Evolutionary conservation across 1,140 invertebrate species (phyloP).

Genomic region (Diprion similis): DNA sequence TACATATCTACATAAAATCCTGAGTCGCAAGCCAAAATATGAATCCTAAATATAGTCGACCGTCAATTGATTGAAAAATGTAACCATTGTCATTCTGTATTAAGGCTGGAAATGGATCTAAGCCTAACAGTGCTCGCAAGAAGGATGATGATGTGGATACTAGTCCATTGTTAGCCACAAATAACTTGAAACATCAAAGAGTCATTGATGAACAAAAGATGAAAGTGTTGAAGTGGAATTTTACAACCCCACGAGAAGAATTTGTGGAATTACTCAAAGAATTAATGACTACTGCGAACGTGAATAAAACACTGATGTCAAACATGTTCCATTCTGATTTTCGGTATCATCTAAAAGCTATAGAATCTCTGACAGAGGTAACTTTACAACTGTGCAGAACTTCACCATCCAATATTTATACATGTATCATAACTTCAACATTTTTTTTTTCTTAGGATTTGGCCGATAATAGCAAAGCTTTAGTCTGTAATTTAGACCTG

Average conservation of each 20-base stretch:
- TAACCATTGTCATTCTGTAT: background rate
- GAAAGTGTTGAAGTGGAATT: slow-evolving; percentile 96
- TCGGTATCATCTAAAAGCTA: slow-evolving; percentile 94
- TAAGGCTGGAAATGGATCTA: slow-evolving; percentile 29
- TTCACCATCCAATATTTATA: slow-evolving; percentile 13
- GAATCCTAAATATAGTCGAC: slow-evolving; percentile 47
- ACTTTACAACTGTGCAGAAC: slow-evolving; percentile 12
- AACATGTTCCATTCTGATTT: slow-evolving; percentile 97
- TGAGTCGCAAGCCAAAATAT: background rate
- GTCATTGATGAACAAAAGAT: slow-evolving; percentile 92
- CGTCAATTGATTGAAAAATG: slow-evolving; percentile 22
- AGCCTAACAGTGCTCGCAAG: slow-evolving; percentile 66
- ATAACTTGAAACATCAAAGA: slow-evolving; percentile 89
- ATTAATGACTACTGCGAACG: slow-evolving; percentile 87
- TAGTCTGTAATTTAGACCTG: slow-evolving; percentile 92
- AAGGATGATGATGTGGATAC: slow-evolving; percentile 89
- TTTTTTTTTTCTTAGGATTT: slow-evolving; percentile 67
- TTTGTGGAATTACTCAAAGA: slow-evolving; percentile 91
- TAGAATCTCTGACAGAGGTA: slow-evolving; percentile 86
- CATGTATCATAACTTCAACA: slow-evolving; percentile 17
- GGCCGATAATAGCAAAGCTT: slow-evolving; percentile 75
- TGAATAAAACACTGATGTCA: slow-evolving; percentile 84
- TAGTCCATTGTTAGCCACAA: slow-evolving; percentile 81
- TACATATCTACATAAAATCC: background rate
- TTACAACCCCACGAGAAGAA: slow-evolving; percentile 89